Base-by-base conservation (phyloP, 2,113 vertebrate species). In the Mixornis gularis region DNA sequence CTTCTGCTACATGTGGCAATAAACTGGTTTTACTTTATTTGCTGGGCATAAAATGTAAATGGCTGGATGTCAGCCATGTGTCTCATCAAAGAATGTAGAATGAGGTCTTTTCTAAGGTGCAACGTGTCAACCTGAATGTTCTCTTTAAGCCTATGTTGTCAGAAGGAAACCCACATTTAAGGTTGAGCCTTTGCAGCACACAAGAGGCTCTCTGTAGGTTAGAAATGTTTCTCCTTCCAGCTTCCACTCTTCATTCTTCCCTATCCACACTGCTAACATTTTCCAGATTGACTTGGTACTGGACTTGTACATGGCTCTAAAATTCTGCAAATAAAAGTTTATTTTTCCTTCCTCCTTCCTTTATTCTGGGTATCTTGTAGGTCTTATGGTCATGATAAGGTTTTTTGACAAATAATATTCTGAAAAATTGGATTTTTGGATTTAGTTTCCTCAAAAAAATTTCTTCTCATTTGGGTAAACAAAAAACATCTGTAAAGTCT, bases 131-230 rank as follows among this genome's bases (percentile, higher is more conserved):
- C 49, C n/a, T 95, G 94, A 94, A 95, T 92, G 95, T 91, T 87
- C 86, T 51, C 92, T 97, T 96, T 91, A 94, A 76, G 88, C 44
- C 46, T 53, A 24, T 97, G 95, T 95, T 97, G 84, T 95, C 78
- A 93, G 86, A 96, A 96, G 95, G 93, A 96, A 97, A 96, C 38
- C 85, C 89, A 88, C 80, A 95, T 85, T 95, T 89, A 86, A 51
- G 79, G 58, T 44, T 78, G 76, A 91, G 58, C 55, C 38, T 55
- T 69, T 81, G 64, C 87, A 94, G 74, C 53, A 91, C 73, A 97
- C 93, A 97, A 97, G 85, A 92, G 71, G 30, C 52, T 69, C 89
- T 96, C 90, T 97, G 95, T 95, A 77, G 76, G 64, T 58, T 88
- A 87, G 43, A 84, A 96, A 94, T 59, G 9, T 56, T 78, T 83